Conservation (phyloP, 2,888 invertebrate species). For the Eulithis prunata region DNA sequence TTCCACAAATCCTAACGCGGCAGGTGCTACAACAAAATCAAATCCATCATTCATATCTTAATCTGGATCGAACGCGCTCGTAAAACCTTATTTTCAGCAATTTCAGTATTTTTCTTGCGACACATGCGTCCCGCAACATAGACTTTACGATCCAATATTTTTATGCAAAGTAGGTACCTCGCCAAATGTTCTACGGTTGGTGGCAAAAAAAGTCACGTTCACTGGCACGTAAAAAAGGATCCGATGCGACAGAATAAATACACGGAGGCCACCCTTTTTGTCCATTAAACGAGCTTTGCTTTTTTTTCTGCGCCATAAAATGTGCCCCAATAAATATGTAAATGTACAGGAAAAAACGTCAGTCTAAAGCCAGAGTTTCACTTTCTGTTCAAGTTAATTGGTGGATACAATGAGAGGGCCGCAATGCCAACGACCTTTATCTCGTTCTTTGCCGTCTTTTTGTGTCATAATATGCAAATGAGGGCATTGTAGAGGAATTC, state of each 20-base stretch:
- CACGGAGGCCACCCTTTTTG: slow-evolving; percentile 82
- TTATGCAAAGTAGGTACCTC: slow-evolving; percentile 79
- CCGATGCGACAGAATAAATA: slow-evolving; percentile 84
- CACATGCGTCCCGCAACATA: slow-evolving; percentile 74
- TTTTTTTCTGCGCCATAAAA: slow-evolving; percentile 80
- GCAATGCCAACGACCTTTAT: slow-evolving; percentile 67
- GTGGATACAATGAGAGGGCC: slow-evolving; percentile 61
- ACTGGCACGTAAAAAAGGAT: slow-evolving; percentile 82
- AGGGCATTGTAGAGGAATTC: slow-evolving; percentile 29
- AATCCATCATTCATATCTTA: slow-evolving; percentile 67
- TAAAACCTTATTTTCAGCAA: slow-evolving; percentile 71
- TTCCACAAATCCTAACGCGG: slow-evolving; percentile 16
- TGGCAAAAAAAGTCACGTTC: slow-evolving; percentile 77
- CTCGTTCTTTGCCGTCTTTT: slow-evolving; percentile 51
- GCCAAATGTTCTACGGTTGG: slow-evolving; percentile 79
- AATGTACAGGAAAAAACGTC: slow-evolving; percentile 75
- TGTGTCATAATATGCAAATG: slow-evolving; percentile 51
- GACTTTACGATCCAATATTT: slow-evolving; percentile 82
- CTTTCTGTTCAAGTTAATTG: slow-evolving; percentile 79
- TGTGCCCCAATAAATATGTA: slow-evolving; percentile 85
- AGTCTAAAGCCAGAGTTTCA: slow-evolving; percentile 69
- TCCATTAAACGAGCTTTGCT: slow-evolving; percentile 81
- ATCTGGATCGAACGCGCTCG: slow-evolving; percentile 62
- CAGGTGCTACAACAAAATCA: slow-evolving; percentile 60
- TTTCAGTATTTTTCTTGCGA: slow-evolving; percentile 71